phyloP scores from a whole-genome alignment of 2,113 vertebrate species.

The Ondatra zibethicus region DNA sequence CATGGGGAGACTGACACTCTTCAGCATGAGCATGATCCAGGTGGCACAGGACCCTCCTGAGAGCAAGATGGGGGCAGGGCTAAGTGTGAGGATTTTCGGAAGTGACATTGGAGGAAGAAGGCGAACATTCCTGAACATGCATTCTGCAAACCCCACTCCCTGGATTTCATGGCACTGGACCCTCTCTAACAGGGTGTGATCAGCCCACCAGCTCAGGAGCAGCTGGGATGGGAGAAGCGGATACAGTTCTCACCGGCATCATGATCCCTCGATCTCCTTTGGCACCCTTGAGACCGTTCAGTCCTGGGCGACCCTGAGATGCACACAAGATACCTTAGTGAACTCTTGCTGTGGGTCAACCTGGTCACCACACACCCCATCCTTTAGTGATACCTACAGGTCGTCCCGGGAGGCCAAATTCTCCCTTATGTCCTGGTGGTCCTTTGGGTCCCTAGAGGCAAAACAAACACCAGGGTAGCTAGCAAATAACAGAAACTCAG shows the following conservation, averaged over 20 bases:
- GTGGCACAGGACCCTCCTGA: neutral
- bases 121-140: neutral
- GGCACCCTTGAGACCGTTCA: slow-evolving; percentile 91
- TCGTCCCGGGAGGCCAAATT: slow-evolving; percentile 94
- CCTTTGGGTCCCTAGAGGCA: slow-evolving; percentile 93
- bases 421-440: slow-evolving; percentile 93
- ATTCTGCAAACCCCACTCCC: neutral
- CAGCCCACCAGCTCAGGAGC: accelerated
- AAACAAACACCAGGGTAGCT: slow-evolving; percentile 69
- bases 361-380: neutral
- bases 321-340: slow-evolving; percentile 40
- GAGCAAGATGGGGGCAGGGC: neutral
- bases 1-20: neutral
- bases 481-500: slow-evolving; percentile 26
- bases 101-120: neutral
- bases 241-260: slow-evolving; percentile 86
- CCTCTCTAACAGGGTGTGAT: neutral
- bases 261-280: slow-evolving; percentile 89
- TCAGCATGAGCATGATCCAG: neutral
- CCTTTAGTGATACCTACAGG: slow-evolving; percentile 89
- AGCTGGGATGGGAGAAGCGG: neutral
- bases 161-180: neutral
- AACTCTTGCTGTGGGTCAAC: neutral
- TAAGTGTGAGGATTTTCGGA: neutral
- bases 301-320: slow-evolving; percentile 93